phyloP scores from a whole-genome alignment of 2,888 invertebrate genomes.

The Ectemnius cavifrons region DNA sequence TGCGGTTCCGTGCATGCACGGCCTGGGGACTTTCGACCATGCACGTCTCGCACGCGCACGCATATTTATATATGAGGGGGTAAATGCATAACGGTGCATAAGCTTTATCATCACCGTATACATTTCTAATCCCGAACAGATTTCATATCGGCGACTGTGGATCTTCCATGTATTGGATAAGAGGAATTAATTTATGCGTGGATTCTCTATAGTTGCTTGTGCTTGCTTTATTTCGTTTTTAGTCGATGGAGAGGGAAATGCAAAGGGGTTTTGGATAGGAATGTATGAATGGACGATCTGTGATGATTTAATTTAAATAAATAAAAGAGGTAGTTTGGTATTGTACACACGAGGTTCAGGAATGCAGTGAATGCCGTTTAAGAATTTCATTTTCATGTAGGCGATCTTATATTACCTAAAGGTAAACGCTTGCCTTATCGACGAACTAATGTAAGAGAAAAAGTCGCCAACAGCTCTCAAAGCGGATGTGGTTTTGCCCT shows the following conservation, averaged over 20 bases:
- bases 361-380: too few species aligned
- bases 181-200: background rate
- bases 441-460: constrained; percentile 49
- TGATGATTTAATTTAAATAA: too few species aligned
- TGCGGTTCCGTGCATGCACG: constrained; percentile 29
- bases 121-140: too few species aligned
- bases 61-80: background rate
- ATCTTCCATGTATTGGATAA: too few species aligned
- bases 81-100: background rate
- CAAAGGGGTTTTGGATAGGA: background rate
- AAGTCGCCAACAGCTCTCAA: constrained; percentile 47
- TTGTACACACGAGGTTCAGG: background rate
- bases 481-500: constrained; percentile 29
- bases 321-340: background rate
- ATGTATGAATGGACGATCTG: too few species aligned
- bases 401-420: constrained; percentile 38
- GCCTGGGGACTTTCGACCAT: constrained; percentile 34
- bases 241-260: background rate
- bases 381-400: too few species aligned
- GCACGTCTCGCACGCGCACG: background rate
- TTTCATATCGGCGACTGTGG: too few species aligned
- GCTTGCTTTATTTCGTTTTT: background rate
- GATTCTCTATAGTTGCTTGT: background rate
- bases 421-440: constrained; percentile 53
- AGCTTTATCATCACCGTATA: too few species aligned